Conservation (phyloP, 2,113 vertebrate species). For the Mandrillus leucophaeus region DNA sequence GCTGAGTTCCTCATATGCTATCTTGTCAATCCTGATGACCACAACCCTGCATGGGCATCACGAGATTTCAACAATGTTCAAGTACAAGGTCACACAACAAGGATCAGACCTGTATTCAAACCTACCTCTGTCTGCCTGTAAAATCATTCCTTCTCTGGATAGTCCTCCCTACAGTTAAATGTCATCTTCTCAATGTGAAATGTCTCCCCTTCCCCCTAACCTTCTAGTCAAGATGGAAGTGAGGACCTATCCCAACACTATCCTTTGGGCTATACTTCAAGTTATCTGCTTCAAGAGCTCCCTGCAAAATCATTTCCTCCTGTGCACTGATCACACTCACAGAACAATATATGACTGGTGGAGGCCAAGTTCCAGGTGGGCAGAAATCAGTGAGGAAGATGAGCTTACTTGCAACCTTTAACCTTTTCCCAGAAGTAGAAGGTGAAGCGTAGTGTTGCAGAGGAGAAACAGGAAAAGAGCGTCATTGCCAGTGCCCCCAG, state of each 20-base stretch:
- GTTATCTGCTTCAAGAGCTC: not conserved
- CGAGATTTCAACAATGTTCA: not conserved
- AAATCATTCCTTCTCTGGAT: not conserved
- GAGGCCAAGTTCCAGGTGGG: not conserved
- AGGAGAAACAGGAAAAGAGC: not conserved
- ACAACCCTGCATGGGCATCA: not conserved
- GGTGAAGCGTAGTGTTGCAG: not conserved
- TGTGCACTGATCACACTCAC: not conserved
- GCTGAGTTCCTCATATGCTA: not conserved
- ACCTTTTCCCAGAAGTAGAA: not conserved
- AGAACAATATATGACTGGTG: not conserved
- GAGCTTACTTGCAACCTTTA: not conserved
- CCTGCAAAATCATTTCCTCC: not conserved
- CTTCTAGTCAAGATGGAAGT: not conserved
- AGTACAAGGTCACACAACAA: not conserved
- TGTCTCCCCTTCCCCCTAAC: not conserved
- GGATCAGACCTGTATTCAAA: not conserved
- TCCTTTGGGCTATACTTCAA: not conserved
- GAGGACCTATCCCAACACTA: not conserved
- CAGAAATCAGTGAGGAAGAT: not conserved
- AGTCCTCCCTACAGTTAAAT: not conserved
- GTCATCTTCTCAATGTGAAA: not conserved
- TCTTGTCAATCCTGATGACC: not conserved
- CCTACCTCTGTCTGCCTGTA: not conserved
- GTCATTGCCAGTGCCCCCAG: not conserved